Percentiles rank a stretch among this genome's conserved stretches.
phyloP scores from a whole-genome alignment of 2,113 vertebrate genomes.

The Rhinogobius similis region DNA sequence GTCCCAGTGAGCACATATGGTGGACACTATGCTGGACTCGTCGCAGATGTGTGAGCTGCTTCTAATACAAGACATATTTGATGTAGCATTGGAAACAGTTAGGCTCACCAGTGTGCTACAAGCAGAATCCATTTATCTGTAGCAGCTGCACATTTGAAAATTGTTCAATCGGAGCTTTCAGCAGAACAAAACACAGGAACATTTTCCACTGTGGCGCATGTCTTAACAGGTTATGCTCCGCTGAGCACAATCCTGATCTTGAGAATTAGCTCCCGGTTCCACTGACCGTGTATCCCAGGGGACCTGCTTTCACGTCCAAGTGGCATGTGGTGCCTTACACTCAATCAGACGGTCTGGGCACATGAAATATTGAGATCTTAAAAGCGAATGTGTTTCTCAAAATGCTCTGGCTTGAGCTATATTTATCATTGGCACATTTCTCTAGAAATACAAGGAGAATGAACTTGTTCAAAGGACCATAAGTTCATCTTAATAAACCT shows the following conservation, averaged over 20 bases:
- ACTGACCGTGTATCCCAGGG: slow-evolving; percentile 63
- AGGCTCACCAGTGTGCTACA: slow-evolving; percentile 8
- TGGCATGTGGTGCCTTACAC: slow-evolving; percentile 51
- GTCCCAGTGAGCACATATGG: slow-evolving; percentile 33
- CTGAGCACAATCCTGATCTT: slow-evolving; percentile 68
- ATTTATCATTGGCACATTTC: slow-evolving; percentile 72
- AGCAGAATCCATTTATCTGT: slow-evolving; percentile 38
- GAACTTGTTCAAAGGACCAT: slow-evolving; percentile 26
- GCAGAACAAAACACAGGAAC: slow-evolving; percentile 47
- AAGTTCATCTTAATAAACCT: slow-evolving; percentile 52
- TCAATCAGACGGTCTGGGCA: slow-evolving; percentile 62
- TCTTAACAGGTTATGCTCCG: slow-evolving; percentile 68
- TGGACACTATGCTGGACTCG: slow-evolving; percentile 25
- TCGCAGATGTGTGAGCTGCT: slow-evolving; percentile 30
- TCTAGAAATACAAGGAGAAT: slow-evolving; percentile 31
- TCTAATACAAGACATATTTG: slow-evolving; percentile 25
- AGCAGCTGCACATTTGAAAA: slow-evolving; percentile 49
- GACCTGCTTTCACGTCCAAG: slow-evolving; percentile 46
- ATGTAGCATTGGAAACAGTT: slow-evolving; percentile 19
- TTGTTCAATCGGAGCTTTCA: slow-evolving; percentile 63
- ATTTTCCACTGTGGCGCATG: slow-evolving; percentile 53
- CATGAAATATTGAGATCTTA: slow-evolving; percentile 78
- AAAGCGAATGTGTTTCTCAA: slow-evolving; percentile 72
- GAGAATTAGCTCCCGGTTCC: slow-evolving; percentile 59
- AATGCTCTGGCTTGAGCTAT: slow-evolving; percentile 62